Base-by-base conservation (phyloP, 2,888 invertebrate species). In the Xestoiulus laeticollis region DNA sequence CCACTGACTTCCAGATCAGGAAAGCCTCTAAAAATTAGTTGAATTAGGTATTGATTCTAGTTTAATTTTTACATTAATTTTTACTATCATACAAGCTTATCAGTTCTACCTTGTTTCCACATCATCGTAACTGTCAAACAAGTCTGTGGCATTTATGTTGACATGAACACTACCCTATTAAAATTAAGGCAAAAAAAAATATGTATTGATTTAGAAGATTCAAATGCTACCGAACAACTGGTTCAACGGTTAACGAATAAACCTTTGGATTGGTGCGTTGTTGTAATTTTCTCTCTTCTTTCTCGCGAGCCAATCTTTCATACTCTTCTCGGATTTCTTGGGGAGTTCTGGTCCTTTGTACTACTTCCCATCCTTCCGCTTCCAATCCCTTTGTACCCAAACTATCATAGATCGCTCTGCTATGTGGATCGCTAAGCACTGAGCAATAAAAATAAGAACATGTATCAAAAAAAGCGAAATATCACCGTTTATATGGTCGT, bases 251-350 rank as follows among this genome's bases (percentile, higher is more conserved):
- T n/a, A n/a, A n/a, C n/a, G n/a, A n/a, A n/a, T n/a, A 89, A 90
- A 92, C 93, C 89, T 95, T 95, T 0, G 99, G 99, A 93, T 99
- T 98, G 0, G 98, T 97, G 89, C 96, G 94, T 91, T 97, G 96
- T 90, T 97, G 95, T 87, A 99, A 93, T 89, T 95, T 94, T 89
- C 97, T 94, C 91, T 98, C 97, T 90, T 98, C 98, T 89, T 96
- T 94, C 91, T 97, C 96, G 90, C 95, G 92, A 87, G 93, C 93
- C 87, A 94, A 91, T 89, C 97, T 94, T 92, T 99, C 98, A 93
- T 98, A 99, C 93, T 99, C 99, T 89, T 98, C 98, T 88, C 98
- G 93, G 88, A 99, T 99, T 94, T 99, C 99, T 90, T 96, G 95
- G 1, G 99, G 98, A 2, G 98, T 98, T 91, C 96, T 96, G 0